A percentile compares a stretch with the other conserved stretches of the same genome.
phyloP scores from a whole-genome alignment of 2,797 vertebrate genomes.

The Dendrocincla fuliginosa region DNA sequence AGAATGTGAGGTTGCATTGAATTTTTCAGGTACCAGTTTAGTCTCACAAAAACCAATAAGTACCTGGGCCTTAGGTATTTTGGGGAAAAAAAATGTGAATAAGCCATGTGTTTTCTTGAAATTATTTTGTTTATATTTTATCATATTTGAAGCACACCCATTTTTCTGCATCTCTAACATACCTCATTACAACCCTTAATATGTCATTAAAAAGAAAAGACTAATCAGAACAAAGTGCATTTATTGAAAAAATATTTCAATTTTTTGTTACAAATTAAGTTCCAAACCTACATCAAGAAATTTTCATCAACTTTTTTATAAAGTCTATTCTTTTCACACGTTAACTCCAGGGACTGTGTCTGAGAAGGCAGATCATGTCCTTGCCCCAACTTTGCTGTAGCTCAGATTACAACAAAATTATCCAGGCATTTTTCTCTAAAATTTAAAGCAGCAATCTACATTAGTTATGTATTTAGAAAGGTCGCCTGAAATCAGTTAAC shows the following conservation, averaged over 20 bases:
- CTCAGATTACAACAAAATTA: background rate
- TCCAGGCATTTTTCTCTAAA: background rate
- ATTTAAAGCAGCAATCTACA: background rate
- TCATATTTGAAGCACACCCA: accelerated
- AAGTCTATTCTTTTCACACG: background rate
- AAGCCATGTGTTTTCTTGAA: background rate
- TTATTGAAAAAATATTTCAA: background rate
- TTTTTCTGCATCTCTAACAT: background rate
- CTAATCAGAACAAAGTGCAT: background rate
- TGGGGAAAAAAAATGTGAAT: background rate
- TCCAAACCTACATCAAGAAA: background rate
- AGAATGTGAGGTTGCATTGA: background rate
- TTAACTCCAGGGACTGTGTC: background rate
- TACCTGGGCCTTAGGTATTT: background rate
- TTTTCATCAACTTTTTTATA: background rate
- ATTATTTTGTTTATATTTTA: background rate
- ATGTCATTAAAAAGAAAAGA: background rate
- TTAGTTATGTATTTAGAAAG: background rate
- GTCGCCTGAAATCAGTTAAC: background rate
- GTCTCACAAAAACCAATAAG: background rate
- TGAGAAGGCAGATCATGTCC: background rate
- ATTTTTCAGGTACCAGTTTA: background rate
- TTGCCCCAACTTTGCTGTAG: background rate
- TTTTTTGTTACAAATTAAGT: background rate
- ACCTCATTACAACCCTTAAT: background rate